phyloP scores from a whole-genome alignment of 1,140 invertebrate genomes.

The Sinonovacula constricta region DNA sequence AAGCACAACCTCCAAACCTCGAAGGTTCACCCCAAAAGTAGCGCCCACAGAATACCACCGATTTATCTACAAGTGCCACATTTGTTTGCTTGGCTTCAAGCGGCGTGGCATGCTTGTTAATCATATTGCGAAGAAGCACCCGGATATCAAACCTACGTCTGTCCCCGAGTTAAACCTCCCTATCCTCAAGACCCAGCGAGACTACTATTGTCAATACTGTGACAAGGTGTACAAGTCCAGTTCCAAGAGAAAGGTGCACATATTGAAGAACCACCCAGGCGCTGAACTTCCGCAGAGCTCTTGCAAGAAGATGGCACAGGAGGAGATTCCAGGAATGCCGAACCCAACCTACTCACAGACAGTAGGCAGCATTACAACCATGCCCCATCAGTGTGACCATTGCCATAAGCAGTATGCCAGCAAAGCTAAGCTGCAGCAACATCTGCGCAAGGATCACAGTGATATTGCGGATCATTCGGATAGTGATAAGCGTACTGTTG shows the following conservation, averaged over 20 bases:
- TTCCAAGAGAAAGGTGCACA: conserved; percentile 90
- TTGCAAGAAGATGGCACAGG: conserved; percentile 71
- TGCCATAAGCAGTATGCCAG: conserved; percentile 91
- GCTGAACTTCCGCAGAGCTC: conserved; percentile 83
- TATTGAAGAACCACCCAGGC: conserved; percentile 91
- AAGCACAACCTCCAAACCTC: conserved; percentile 43
- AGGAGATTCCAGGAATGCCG: conserved; percentile 62
- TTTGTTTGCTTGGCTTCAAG: conserved; percentile 90
- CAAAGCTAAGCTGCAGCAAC: conserved; percentile 87
- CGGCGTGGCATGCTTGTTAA: conserved; percentile 91
- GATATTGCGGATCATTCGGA: not conserved
- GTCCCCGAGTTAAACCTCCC: conserved; percentile 91
- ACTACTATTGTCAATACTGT: conserved; percentile 92
- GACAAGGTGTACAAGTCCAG: conserved; percentile 93
- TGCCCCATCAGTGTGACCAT: conserved; percentile 87
- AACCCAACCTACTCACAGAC: conserved; percentile 84
- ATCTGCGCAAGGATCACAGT: conserved; percentile 87
- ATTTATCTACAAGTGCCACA: conserved; percentile 90
- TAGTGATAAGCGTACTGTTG: conserved; percentile 10
- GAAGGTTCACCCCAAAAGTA: conserved; percentile 83
- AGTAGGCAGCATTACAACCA: conserved; percentile 86
- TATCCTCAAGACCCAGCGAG: conserved; percentile 87
- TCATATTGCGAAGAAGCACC: conserved; percentile 91
- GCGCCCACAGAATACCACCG: conserved; percentile 87
- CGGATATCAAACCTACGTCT: conserved; percentile 86